phyloP scores from a whole-genome alignment of 2,888 invertebrate genomes.

The Crematogaster levior region DNA sequence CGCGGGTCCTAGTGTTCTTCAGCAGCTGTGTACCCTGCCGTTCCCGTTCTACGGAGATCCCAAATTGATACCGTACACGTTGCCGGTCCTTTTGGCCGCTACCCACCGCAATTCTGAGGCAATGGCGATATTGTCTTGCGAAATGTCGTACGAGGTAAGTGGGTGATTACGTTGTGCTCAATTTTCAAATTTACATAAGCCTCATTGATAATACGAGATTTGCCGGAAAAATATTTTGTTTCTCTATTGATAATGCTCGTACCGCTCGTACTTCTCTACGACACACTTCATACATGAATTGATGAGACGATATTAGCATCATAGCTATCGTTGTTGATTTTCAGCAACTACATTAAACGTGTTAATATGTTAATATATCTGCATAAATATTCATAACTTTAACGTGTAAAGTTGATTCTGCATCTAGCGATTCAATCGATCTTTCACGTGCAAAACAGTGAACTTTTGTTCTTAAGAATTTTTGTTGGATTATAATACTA shows the following conservation, averaged over 20 bases:
- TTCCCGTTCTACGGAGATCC: slow-evolving; percentile 95
- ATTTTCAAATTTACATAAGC: too few relatives aligned
- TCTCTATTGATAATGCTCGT: neutral
- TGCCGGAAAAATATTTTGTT: neutral
- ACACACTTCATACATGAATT: neutral
- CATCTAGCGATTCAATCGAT: neutral
- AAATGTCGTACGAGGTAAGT: slow-evolving; percentile 88
- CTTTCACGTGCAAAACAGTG: neutral
- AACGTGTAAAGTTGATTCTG: slow-evolving; percentile 20
- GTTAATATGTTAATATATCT: slow-evolving; percentile 20
- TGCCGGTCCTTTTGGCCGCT: slow-evolving; percentile 93
- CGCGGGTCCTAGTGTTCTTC: slow-evolving; percentile 92
- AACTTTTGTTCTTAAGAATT: neutral
- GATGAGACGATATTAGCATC: slow-evolving; percentile 11
- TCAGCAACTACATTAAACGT: slow-evolving; percentile 1
- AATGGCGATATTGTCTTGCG: slow-evolving; percentile 91
- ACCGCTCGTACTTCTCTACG: neutral
- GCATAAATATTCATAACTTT: slow-evolving; percentile 30
- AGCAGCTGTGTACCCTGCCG: slow-evolving; percentile 94
- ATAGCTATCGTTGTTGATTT: neutral
- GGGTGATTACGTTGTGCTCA: neutral
- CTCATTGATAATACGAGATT: neutral
- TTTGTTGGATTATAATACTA: too few relatives aligned
- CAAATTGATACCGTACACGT: slow-evolving; percentile 89
- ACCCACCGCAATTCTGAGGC: slow-evolving; percentile 90